These are phyloP conservation scores for Calonectris borealis DNA, from an alignment of 2,113 vertebrate genomes.

Conservation along the genomic window DNA sequence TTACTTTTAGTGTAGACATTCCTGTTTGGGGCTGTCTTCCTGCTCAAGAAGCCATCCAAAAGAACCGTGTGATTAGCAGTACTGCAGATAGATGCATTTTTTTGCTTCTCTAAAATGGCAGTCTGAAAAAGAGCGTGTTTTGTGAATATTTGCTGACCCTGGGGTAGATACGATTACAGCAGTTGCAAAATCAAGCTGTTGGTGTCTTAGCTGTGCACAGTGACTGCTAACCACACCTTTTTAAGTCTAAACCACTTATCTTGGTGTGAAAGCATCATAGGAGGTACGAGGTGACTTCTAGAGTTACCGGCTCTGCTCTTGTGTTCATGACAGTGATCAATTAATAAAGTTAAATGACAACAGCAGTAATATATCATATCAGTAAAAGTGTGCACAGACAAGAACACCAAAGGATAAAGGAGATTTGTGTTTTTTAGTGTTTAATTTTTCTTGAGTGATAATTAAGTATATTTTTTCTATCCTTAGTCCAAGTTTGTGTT, in stretches of 20 bases:
- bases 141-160: neutral
- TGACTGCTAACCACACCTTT: slow-evolving; percentile 74
- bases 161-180: neutral
- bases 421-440: neutral
- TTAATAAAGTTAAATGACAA: slow-evolving; percentile 57
- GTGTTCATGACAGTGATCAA: slow-evolving; percentile 67
- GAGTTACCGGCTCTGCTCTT: slow-evolving; percentile 49
- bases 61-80: neutral
- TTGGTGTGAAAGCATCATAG: slow-evolving; percentile 69
- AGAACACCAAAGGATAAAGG: neutral
- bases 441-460: neutral
- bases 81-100: neutral
- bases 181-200: slow-evolving; percentile 41
- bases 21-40: neutral
- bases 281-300: slow-evolving; percentile 74
- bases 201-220: slow-evolving; percentile 14
- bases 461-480: neutral
- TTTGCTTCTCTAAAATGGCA: neutral
- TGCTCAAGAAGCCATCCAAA: neutral
- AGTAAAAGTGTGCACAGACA: neutral
- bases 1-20: neutral
- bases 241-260: slow-evolving; percentile 56
- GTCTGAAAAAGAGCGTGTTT: neutral
- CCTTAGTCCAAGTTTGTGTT: neutral
- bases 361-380: neutral